A percentile compares a stretch with the other conserved stretches of the same genome.
phyloP scores from a whole-genome alignment of 2,888 invertebrate species.

The Halocaridina rubra region DNA sequence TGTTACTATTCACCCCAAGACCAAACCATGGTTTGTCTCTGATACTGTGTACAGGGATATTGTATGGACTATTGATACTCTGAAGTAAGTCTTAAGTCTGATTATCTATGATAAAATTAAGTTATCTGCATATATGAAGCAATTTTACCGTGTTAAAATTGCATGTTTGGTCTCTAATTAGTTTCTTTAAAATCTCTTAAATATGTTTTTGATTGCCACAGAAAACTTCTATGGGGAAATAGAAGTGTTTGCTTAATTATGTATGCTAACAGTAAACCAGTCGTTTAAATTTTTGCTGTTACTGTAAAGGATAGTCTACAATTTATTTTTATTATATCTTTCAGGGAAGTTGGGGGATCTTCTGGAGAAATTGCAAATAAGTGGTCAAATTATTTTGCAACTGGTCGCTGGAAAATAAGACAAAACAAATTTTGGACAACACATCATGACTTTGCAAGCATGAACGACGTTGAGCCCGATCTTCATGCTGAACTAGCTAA shows the following conservation, averaged over 20 bases:
- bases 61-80: conserved; percentile 74
- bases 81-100: conserved; percentile 66
- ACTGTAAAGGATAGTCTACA: too few relatives aligned
- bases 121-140: too few relatives aligned
- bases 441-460: conserved; percentile 79
- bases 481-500: conserved; percentile 79
- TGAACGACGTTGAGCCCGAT: conserved; percentile 77
- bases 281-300: too few relatives aligned
- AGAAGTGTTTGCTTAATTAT: too few relatives aligned
- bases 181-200: too few relatives aligned
- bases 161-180: too few relatives aligned
- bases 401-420: conserved; percentile 70
- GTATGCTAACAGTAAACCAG: too few relatives aligned
- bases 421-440: conserved; percentile 87
- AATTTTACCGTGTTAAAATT: too few relatives aligned
- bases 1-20: conserved; percentile 86
- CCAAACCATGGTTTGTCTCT: conserved; percentile 95
- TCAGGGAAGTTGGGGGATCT: conserved; percentile 62
- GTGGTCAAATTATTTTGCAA: conserved; percentile 73
- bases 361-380: conserved; percentile 69
- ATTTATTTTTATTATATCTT: not conserved
- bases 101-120: too few relatives aligned
- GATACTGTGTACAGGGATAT: conserved; percentile 86
- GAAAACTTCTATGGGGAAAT: too few relatives aligned
- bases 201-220: too few relatives aligned